phyloP scores from a whole-genome alignment of 1,140 invertebrate genomes.

The Drosophila nigromelanica region DNA sequence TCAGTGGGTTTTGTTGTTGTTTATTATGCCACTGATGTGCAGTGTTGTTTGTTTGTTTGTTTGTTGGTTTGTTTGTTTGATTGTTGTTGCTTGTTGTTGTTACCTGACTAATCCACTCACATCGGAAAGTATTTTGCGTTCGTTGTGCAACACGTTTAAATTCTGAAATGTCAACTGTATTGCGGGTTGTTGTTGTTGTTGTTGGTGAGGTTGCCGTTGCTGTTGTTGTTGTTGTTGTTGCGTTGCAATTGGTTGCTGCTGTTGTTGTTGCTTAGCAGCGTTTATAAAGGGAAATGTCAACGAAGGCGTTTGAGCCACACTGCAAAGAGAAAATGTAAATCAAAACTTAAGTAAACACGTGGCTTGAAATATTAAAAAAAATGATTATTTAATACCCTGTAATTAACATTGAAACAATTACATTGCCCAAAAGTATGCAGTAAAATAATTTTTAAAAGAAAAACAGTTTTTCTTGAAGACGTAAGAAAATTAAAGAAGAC shows the following conservation, averaged over 20 bases:
- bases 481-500: too few species aligned
- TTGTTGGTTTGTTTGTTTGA: slow-evolving; percentile 34
- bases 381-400: not conserved
- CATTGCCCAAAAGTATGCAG: slow-evolving; percentile 23
- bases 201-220: slow-evolving; percentile 41
- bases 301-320: slow-evolving; percentile 71
- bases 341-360: not conserved
- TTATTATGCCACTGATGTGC: slow-evolving; percentile 15
- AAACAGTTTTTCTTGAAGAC: not conserved
- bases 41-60: slow-evolving; percentile 19
- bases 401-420: not conserved
- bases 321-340: slow-evolving; percentile 34
- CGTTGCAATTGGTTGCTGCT: slow-evolving; percentile 59
- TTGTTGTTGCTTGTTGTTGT: slow-evolving; percentile 56
- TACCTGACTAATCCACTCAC: slow-evolving; percentile 89
- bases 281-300: slow-evolving; percentile 84
- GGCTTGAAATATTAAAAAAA: not conserved
- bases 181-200: slow-evolving; percentile 85
- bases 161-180: slow-evolving; percentile 89
- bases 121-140: slow-evolving; percentile 88
- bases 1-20: slow-evolving; percentile 46
- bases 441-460: not conserved
- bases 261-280: slow-evolving; percentile 25
- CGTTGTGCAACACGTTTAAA: slow-evolving; percentile 85
- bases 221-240: slow-evolving; percentile 84